These are phyloP conservation scores for Eupithecia tripunctaria DNA, from an alignment of 2,888 invertebrate genomes.

Conservation along the genomic window DNA sequence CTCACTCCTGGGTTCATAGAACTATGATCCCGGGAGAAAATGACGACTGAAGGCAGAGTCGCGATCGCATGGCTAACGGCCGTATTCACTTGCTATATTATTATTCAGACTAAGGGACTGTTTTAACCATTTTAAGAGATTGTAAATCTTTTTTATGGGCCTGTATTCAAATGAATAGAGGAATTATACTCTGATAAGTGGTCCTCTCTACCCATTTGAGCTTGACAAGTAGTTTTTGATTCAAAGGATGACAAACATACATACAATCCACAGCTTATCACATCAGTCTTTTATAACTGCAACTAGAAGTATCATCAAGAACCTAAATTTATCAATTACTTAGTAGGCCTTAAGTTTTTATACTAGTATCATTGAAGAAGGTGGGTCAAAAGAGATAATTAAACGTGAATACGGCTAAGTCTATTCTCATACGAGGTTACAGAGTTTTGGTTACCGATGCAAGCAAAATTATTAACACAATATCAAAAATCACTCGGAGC, in stretches of 20 bases:
- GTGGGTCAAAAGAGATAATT: background rate
- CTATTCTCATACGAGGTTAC: background rate
- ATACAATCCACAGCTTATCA: background rate
- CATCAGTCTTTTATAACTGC: background rate
- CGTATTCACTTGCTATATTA: background rate
- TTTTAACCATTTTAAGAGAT: background rate
- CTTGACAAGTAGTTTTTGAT: background rate
- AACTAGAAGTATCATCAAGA: background rate
- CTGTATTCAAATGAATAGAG: background rate
- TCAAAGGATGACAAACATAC: background rate
- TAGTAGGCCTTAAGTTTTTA: background rate
- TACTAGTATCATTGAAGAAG: background rate
- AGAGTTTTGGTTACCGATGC: background rate
- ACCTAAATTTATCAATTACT: background rate
- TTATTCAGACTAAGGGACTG: background rate
- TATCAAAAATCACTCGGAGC: background rate
- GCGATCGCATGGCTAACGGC: conserved; percentile 38
- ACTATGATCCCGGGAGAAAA: conserved; percentile 63
- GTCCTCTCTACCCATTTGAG: background rate
- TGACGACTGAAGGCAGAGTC: conserved; percentile 50
- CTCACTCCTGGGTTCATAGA: conserved; percentile 62
- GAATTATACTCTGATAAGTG: background rate
- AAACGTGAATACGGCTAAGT: conserved; percentile 13
- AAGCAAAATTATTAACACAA: background rate
- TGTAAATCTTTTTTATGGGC: background rate